phyloP scores from a whole-genome alignment of 2,113 vertebrate species.

The Megaceryle torquata region DNA sequence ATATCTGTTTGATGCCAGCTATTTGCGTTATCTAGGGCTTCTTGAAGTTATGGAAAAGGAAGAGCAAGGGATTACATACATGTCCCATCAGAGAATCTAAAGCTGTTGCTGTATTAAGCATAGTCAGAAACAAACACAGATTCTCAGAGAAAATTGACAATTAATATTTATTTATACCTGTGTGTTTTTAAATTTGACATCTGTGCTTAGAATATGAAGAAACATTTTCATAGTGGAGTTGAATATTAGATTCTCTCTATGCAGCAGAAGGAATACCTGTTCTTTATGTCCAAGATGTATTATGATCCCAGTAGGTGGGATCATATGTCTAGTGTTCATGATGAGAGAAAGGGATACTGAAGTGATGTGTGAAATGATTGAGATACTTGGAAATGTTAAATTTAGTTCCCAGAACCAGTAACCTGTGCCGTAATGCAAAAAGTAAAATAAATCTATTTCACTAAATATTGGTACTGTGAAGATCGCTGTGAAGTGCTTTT shows the following conservation, averaged over 20 bases:
- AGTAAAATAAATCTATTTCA: background rate
- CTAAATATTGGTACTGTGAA: background rate
- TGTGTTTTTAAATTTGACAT: background rate
- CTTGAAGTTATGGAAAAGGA: background rate
- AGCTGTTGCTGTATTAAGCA: background rate
- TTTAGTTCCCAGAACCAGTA: background rate
- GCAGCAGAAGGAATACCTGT: background rate
- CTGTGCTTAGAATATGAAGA: background rate
- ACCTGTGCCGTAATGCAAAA: background rate
- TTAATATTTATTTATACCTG: background rate
- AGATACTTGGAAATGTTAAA: background rate
- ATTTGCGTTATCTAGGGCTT: background rate
- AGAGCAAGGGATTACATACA: background rate
- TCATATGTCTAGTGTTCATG: background rate
- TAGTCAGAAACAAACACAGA: background rate
- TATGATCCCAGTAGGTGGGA: background rate
- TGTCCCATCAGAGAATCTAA: background rate
- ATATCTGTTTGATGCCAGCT: background rate
- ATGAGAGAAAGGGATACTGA: background rate
- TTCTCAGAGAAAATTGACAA: background rate
- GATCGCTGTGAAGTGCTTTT: background rate
- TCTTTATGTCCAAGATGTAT: background rate
- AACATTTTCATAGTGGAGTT: background rate
- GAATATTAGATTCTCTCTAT: background rate
- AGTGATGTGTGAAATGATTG: background rate